Base-by-base conservation (phyloP, 2,113 vertebrate species). In the Hepsetus odoe region DNA sequence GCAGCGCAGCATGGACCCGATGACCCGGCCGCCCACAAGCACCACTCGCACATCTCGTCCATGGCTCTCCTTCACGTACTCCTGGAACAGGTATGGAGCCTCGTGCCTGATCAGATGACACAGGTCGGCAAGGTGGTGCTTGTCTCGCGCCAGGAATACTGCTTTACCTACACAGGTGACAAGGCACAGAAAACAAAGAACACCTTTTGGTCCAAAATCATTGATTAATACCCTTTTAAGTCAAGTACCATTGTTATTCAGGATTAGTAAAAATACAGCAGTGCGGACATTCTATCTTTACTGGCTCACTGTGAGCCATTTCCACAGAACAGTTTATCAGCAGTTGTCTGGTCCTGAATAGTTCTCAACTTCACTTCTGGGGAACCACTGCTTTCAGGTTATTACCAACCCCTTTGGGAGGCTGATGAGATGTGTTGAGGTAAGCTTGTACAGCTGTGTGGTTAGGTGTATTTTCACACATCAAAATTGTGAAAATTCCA, bases 1-100 rank as follows among this genome's bases (percentile, higher is more conserved):
- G 82, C 95, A 96, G 84, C 95, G 94, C 11, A 96, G 87, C 95
- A 97, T 96, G 6, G 95, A 95, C 80, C 95, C 95, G 1, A 97
- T 94, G 81, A 97, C 92, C 12, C 91, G 92, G 49, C 94, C 95
- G 0, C 95, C 95, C 1, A 96, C 95, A 67, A 97, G 91, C 22
- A 97, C 95, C 87, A 96, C 95, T 0, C 95, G 92, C 75, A 97
- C 93, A 5, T 96, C 95, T 3, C 95, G 93, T 10, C 95, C 95
- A 0, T 97, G 95, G 0, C 95, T 96, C 86, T 97, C 95, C 86
- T 95, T 95, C 80, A 97, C 94, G 0, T 97, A 97, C 87, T 97
- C 94, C 90, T 97, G 95, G 86, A 97, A 97, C 73, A 97, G 89
- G 91, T 96, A 97, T 61, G 95, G 95, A 13, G 95, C 94, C 0